Evolutionary conservation across 2,797 vertebrate genomes (phyloP).

Genomic region (Periparus ater): DNA sequence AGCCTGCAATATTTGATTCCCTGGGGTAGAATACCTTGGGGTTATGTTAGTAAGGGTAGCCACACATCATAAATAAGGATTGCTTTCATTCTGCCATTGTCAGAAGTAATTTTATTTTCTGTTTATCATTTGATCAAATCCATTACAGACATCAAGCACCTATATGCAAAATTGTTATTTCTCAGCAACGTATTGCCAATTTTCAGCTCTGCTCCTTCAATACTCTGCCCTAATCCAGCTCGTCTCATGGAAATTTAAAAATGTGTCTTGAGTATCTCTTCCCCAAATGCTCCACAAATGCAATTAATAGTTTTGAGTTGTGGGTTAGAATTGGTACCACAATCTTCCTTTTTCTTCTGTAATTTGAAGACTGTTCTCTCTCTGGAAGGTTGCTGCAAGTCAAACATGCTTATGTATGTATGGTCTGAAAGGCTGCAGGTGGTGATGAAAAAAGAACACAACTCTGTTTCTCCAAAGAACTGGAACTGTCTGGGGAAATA

Average conservation of each 20-base stretch:
- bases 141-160: not conserved
- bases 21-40: conserved; percentile 7
- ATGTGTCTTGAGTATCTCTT: not conserved
- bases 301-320: not conserved
- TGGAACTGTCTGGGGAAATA: not conserved
- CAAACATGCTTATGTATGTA: not conserved
- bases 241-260: conserved; percentile 27
- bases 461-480: not conserved
- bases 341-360: not conserved
- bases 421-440: not conserved
- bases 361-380: not conserved
- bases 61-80: conserved; percentile 32
- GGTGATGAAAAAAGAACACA: not conserved
- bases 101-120: conserved; percentile 1
- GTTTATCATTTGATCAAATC: conserved; percentile 38
- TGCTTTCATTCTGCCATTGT: conserved; percentile 46
- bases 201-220: conserved; percentile 1
- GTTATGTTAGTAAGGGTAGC: not conserved
- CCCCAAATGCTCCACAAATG: not conserved
- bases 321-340: not conserved
- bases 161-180: conserved; percentile 17
- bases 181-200: not conserved
- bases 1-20: conserved; percentile 3
- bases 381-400: not conserved
- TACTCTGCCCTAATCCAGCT: not conserved